phyloP scores from a whole-genome alignment of 2,888 invertebrate genomes.

The Mimas tiliae region DNA sequence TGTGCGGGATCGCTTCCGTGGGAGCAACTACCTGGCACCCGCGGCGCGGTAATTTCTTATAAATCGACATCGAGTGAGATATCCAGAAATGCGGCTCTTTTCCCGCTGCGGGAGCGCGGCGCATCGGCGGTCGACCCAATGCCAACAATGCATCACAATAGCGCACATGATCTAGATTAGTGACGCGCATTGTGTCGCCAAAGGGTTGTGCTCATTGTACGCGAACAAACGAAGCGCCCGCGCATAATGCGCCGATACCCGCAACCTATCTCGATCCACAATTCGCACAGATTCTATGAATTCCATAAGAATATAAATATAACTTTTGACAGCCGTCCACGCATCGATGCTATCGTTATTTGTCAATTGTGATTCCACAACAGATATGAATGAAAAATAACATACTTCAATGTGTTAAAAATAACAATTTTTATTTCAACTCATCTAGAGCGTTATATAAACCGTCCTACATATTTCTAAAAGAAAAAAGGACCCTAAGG shows the following conservation, averaged over 20 bases:
- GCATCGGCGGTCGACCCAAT: slow-evolving; percentile 42
- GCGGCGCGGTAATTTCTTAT: slow-evolving; percentile 79
- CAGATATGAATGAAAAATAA: slow-evolving; percentile 59
- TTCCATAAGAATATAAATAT: slow-evolving; percentile 84
- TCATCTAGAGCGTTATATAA: slow-evolving; percentile 7
- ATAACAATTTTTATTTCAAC: slow-evolving; percentile 34
- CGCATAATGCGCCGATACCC: slow-evolving; percentile 69
- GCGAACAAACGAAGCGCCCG: slow-evolving; percentile 62
- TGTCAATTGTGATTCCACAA: slow-evolving; percentile 71
- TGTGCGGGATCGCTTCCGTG: slow-evolving; percentile 68
- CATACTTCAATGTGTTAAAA: slow-evolving; percentile 28
- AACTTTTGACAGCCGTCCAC: slow-evolving; percentile 81
- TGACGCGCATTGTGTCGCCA: slow-evolving; percentile 82
- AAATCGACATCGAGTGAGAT: slow-evolving; percentile 84
- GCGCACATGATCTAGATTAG: slow-evolving; percentile 84
- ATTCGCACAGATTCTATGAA: slow-evolving; percentile 81
- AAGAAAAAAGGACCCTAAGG: slow-evolving; percentile 32
- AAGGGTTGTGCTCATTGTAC: slow-evolving; percentile 78
- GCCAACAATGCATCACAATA: slow-evolving; percentile 70
- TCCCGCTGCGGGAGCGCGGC: slow-evolving; percentile 53
- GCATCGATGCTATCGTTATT: slow-evolving; percentile 78
- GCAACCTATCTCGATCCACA: slow-evolving; percentile 73
- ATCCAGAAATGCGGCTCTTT: slow-evolving; percentile 65
- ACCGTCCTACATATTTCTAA: slow-evolving; percentile 25
- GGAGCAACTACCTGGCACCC: slow-evolving; percentile 79